Base-by-base conservation (phyloP, 64 coral and sea anemone genomes). In the Stichodactyla mertensii region DNA sequence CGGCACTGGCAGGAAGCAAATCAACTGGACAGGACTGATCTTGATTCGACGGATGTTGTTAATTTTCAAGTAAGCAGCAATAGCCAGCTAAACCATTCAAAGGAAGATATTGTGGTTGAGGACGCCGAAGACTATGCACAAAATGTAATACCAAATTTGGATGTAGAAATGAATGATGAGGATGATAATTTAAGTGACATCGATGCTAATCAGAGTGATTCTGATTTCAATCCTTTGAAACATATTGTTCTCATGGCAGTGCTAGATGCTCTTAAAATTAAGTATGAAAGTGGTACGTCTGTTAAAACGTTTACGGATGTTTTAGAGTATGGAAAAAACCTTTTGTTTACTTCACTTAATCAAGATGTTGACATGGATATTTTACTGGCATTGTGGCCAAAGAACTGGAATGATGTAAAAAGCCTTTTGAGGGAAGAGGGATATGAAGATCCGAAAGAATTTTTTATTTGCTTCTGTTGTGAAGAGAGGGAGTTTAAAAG, bases 361-460 rank as follows among this genome's bases (percentile, higher is more conserved):
- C 71, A 83, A 19, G 64, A 78, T 84, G 57, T 92, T 67, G 86
- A 92, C 20, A 3, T 83, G 77, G 90, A 87, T 84, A 67, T 87
- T 77, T 74, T 92, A 71, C 51, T 20, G 19, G 78, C 62, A 20
- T 54, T 95, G 60, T 95, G 93, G 89, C 93, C 84, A 27, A 91
- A 91, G 26, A 91, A 89, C 55, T 95, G 93, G 93, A 86, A 88
- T 83, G 86, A 87, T 82, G 86, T 95, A 56, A 79, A 88, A 66
- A 28, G 57, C 15, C 87, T 95, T 66, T 71, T 95, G 45, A 91
- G 77, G 57, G 89, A 88, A 57, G 89, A 88, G 51, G 93, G 93
- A 19, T 95, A 79, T 91, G 51, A 55, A 55, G 89, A 91, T 74
- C 69, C 89, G 16, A 88, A 88, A 82, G 89, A 91, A 52, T 89